These are phyloP conservation scores for Dorcus hopei DNA, from an alignment of 2,888 invertebrate species.

Conservation along the genomic window DNA sequence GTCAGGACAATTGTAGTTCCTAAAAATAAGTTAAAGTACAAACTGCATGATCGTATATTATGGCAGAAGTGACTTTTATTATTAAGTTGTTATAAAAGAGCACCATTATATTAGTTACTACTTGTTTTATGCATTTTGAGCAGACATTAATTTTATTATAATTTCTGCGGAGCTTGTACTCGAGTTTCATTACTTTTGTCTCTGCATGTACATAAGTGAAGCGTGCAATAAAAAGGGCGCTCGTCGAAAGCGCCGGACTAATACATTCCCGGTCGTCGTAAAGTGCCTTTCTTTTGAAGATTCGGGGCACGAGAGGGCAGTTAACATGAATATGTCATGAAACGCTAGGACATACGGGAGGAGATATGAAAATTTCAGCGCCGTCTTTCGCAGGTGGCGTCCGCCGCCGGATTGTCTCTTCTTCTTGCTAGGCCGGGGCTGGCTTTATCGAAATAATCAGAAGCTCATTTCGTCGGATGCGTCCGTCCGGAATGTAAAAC, in stretches of 20 bases:
- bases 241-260: background rate
- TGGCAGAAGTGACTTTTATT: too few relatives aligned
- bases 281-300: slow-evolving; percentile 9
- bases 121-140: too few relatives aligned
- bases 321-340: slow-evolving; percentile 2
- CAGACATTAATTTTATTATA: too few relatives aligned
- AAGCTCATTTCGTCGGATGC: background rate
- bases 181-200: too few relatives aligned
- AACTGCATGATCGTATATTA: too few relatives aligned
- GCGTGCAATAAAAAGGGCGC: background rate
- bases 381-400: background rate
- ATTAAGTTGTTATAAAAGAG: too few relatives aligned
- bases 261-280: slow-evolving; percentile 2
- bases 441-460: background rate
- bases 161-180: too few relatives aligned
- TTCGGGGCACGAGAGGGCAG: slow-evolving; percentile 1
- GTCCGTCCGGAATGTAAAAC: slow-evolving; percentile 17
- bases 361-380: slow-evolving; percentile 1
- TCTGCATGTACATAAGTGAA: too few relatives aligned
- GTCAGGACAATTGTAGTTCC: too few relatives aligned
- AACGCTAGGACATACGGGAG: background rate
- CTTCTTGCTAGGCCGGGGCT: background rate
- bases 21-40: too few relatives aligned
- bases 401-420: background rate
- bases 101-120: too few relatives aligned